Conservation (phyloP, 2,797 vertebrate genomes). For the Clarias laeviceps region DNA sequence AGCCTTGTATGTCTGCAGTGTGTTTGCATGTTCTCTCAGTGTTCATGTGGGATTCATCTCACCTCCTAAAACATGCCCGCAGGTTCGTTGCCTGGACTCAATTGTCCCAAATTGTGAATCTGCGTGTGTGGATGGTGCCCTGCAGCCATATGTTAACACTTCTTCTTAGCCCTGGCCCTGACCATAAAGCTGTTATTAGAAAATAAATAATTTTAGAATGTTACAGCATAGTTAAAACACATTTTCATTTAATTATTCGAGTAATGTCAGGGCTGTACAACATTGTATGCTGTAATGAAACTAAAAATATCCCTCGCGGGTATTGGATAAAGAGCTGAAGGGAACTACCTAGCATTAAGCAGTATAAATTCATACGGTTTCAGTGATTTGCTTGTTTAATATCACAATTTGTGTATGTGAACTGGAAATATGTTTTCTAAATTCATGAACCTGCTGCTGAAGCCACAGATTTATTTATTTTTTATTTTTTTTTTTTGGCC, state of each 20-base stretch:
- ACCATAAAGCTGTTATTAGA: background rate
- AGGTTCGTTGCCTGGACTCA: background rate
- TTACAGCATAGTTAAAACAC: background rate
- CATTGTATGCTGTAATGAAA: background rate
- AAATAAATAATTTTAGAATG: background rate
- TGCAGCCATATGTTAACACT: background rate
- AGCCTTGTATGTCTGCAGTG: background rate
- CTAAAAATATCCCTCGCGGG: background rate
- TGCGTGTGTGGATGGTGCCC: background rate
- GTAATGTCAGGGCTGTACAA: background rate
- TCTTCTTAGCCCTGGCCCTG: background rate
- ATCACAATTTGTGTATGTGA: background rate
- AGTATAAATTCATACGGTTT: background rate
- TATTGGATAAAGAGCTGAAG: background rate
- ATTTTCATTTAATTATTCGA: background rate
- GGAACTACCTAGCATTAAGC: background rate
- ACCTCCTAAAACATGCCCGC: background rate
- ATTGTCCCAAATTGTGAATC: background rate
- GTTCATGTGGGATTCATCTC: background rate
- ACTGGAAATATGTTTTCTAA: background rate
- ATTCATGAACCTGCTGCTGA: too few species aligned
- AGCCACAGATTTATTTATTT: background rate
- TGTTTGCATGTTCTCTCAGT: background rate
- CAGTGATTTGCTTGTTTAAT: background rate
- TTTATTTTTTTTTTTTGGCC: background rate